phyloP scores from a whole-genome alignment of 2,888 invertebrate species.

The Tinea pellionella region DNA sequence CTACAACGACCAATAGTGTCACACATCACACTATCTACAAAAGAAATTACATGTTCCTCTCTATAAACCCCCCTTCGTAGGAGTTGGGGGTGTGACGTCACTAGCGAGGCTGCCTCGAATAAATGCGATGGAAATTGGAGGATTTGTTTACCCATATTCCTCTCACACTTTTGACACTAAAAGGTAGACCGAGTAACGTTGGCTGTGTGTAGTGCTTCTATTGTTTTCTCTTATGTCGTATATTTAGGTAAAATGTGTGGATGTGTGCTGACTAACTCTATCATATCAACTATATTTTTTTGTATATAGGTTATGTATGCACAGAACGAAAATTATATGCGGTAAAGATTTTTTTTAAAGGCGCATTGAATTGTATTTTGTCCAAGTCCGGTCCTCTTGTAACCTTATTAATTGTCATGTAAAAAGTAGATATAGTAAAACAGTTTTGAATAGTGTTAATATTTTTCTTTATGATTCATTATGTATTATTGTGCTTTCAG shows the following conservation, averaged over 20 bases:
- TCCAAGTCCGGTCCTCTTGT: too few species aligned
- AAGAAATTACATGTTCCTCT: conserved; percentile 58
- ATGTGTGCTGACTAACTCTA: background rate
- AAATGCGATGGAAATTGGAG: conserved; percentile 71
- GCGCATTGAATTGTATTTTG: too few species aligned
- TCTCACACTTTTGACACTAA: conserved; percentile 69
- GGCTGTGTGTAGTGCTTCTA: conserved; percentile 17
- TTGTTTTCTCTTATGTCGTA: conserved; percentile 12
- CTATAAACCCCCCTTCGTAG: conserved; percentile 24
- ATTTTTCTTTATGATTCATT: too few species aligned
- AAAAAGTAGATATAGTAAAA: too few species aligned
- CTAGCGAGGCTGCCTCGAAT: conserved; percentile 47
- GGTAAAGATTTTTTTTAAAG: too few species aligned
- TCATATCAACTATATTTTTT: conserved; percentile 3
- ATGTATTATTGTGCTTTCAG: too few species aligned
- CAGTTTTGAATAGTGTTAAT: too few species aligned
- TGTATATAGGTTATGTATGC: background rate
- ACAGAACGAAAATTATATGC: too few species aligned
- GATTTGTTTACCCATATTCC: conserved; percentile 71
- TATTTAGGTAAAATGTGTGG: background rate
- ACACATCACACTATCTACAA: conserved; percentile 59
- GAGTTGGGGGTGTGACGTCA: conserved; percentile 35
- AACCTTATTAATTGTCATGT: too few species aligned
- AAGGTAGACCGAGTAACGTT: conserved; percentile 46
- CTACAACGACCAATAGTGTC: conserved; percentile 38